A percentile compares a stretch with the other conserved stretches of the same genome.
Evolutionary conservation across 2,797 vertebrate species (phyloP).

Genomic region (Setipinna tenuifilis): DNA sequence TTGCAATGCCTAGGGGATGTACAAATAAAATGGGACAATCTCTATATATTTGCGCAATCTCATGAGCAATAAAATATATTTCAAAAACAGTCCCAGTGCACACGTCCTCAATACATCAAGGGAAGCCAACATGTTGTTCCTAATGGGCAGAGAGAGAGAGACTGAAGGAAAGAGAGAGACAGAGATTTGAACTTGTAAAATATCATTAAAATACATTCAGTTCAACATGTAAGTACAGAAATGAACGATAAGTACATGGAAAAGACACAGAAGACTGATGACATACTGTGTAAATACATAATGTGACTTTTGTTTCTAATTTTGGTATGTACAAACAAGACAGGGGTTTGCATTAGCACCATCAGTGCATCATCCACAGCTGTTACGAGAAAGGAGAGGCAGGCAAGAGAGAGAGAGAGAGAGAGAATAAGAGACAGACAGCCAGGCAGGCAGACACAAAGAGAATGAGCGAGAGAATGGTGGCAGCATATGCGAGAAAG

Average conservation of each 20-base stretch:
- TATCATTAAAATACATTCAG: no score
- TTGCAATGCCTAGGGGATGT: background rate
- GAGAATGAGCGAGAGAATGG: constrained; percentile 45
- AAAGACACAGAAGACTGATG: no score
- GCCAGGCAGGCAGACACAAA: constrained; percentile 15
- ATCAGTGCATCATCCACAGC: background rate
- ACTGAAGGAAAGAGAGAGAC: background rate
- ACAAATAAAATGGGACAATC: constrained; percentile 4
- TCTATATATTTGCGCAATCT: background rate
- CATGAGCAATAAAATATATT: background rate
- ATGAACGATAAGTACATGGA: no score
- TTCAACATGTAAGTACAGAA: no score
- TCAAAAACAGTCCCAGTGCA: background rate
- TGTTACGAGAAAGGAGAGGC: background rate
- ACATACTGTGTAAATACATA: no score
- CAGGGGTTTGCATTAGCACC: background rate
- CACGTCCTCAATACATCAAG: constrained; percentile 4
- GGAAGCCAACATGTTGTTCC: background rate
- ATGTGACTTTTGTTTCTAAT: no score
- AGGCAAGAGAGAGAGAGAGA: background rate
- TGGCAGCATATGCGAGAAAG: constrained; percentile 68
- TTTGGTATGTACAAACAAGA: no score
- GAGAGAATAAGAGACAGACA: background rate
- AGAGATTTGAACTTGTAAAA: background rate
- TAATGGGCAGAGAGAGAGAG: background rate